Evolutionary conservation across 2,113 vertebrate species (phyloP), one percentile per base, ranked within the genome.

Genomic region (Trematocara marginatum): DNA sequence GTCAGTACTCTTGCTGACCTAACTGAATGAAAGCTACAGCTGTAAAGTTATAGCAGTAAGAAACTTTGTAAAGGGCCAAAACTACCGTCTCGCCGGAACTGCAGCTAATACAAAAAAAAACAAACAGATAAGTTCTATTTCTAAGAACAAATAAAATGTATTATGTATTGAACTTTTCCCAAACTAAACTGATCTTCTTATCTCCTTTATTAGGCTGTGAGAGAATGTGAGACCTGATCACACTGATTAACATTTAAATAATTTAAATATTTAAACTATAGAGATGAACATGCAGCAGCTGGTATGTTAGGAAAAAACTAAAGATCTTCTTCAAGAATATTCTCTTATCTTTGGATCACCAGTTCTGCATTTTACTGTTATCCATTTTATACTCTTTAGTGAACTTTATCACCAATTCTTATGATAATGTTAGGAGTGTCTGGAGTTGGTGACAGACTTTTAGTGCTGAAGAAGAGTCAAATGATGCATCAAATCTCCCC

Each of bases 81-180:
- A 47, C 20, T 18, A 16, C 40, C 1, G 23, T 47, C 23, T 47
- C 0, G 66, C 5, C 47, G 42, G 13, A 47, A 74, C 7, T 47
- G 7, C 13, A 47, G 20, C 8, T 71, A 47, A 71, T 16, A 6
- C 2, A 45, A 45, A 45, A 0, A 69, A 5, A 4, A 4, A n/a
- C 29, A n/a, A 64, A 0, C 31, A n/a, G 40, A 71, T 26, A 9
- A 47, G 5, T 71, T 71, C 7, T 23, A 16, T 71, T 45, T 4
- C 4, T 71, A 71, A 47, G 40, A 47, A 26, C 13, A 15, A 71
- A 45, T 29, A 71, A 45, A 47, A 71, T 47, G 13, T 16, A 16
- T 29, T 45, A 45, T 45, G 2, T 9, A 10, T 71, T 47, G 3
- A 29, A 45, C 40, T 29, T 45, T 45, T 15, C 20, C 23, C 13